These are phyloP conservation scores for Meriones unguiculatus DNA, from an alignment of 2,113 vertebrate genomes.

Conservation along the genomic window DNA sequence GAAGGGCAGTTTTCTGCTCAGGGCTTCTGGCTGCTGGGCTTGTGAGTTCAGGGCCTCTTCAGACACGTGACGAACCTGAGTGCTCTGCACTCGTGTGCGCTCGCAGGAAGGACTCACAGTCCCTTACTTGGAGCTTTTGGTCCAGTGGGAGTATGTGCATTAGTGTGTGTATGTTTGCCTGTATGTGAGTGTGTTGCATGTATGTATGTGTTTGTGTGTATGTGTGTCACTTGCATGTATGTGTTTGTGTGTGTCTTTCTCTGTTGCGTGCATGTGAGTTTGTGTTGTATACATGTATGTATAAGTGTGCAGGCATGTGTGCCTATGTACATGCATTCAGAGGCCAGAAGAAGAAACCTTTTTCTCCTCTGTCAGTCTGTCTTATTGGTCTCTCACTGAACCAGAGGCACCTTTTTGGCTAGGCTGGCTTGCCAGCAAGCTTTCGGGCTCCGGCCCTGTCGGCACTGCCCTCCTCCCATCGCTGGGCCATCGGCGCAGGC, in stretches of 20 bases:
- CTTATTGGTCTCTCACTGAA: not conserved
- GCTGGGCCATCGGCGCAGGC: not conserved
- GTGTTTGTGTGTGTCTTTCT: not conserved
- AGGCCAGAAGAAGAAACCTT: not conserved
- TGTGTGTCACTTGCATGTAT: not conserved
- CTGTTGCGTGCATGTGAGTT: not conserved
- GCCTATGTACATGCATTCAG: not conserved
- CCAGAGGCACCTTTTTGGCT: not conserved
- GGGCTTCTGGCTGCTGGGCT: too few relatives aligned
- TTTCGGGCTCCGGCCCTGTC: not conserved
- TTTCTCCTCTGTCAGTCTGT: too few relatives aligned
- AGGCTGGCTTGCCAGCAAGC: not conserved
- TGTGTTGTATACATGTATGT: not conserved
- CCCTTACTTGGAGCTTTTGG: not conserved
- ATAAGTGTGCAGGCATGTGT: not conserved
- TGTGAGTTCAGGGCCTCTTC: not conserved
- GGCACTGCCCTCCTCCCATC: not conserved
- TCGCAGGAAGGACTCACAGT: not conserved
- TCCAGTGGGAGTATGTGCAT: not conserved
- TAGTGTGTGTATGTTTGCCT: not conserved
- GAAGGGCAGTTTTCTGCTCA: not conserved
- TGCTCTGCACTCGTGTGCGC: fast-evolving
- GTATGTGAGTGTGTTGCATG: not conserved
- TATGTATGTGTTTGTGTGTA: not conserved
- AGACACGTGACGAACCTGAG: not conserved